phyloP scores from a whole-genome alignment of 2,797 vertebrate species.

The Pyrocephalus nanus region DNA sequence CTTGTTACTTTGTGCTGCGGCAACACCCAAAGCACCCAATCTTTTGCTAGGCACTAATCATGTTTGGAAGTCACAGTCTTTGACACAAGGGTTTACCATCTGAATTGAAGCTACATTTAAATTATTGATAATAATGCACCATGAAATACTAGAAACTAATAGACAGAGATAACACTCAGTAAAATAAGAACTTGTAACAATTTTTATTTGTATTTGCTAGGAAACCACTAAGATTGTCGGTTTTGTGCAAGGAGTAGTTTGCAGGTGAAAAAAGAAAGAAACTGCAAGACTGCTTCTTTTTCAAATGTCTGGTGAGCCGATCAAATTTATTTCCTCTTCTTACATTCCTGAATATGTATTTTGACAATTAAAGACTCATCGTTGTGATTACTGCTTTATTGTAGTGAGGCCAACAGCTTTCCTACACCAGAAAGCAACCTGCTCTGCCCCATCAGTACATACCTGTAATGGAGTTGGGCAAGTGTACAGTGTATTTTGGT shows the following conservation, averaged over 20 bases:
- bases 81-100: background rate
- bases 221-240: background rate
- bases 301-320: background rate
- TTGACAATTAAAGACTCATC: background rate
- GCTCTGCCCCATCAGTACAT: background rate
- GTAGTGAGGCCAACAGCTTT: background rate
- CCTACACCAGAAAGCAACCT: background rate
- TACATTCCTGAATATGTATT: background rate
- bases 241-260: background rate
- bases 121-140: background rate
- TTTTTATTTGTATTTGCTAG: background rate
- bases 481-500: conserved; percentile 90
- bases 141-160: background rate
- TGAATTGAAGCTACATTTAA: background rate
- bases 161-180: background rate
- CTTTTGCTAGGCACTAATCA: background rate
- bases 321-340: background rate
- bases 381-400: background rate
- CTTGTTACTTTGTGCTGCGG: background rate
- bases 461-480: conserved; percentile 94
- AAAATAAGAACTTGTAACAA: background rate
- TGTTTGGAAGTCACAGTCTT: background rate
- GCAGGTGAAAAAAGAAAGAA: background rate
- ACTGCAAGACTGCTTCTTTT: background rate
- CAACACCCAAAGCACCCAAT: background rate